Evolutionary conservation across 2,113 vertebrate species (phyloP), one percentile per base, ranked within the genome.

Genomic region (Alethe castanea): DNA sequence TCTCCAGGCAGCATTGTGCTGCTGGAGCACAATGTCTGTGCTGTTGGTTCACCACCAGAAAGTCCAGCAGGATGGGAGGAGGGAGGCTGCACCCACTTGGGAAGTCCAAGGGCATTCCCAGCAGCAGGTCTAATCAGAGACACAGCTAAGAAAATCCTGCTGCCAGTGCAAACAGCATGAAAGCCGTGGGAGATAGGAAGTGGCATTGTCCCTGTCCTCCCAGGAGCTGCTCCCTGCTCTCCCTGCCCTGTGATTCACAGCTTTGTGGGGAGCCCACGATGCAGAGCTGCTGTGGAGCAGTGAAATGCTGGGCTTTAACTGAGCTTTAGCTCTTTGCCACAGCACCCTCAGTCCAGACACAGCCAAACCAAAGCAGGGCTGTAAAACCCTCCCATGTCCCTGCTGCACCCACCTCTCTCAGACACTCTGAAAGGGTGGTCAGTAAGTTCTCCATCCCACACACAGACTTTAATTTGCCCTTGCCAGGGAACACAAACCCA

Each of bases 201-300:
- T 24, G 20, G 22, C 31, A 25, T 18, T 9, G 11, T 36, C 50
- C 33, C 40, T 71, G 40, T 20, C 19, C 31, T 48, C 24, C n/a
- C 48, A 14, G 18, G 19, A 40, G 53, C 0, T 82, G 45, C 15
- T 59, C 29, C 69, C 35, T 61, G 53, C 50, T 53, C 24, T 53
- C 42, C 11, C 29, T 16, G 2, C 53, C 4, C 2, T 31, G n/a
- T 56, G 45, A 14, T 38, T 13, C 53, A n/a, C 23, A 12, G 2
- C 42, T 52, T 5, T 62, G 50, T 22, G 12, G 45, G 47, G 13
- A 42, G 20, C 8, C 8, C 56, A 13, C 0, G 0, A 7, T 17
- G 25, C 52, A 64, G 56, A 59, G 57, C 23, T 56, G 40, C 62
- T 91, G 38, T 20, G 35, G 24, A 38, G 8, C 67, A 42, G 38